Evolutionary conservation across 2,888 invertebrate species (phyloP), one percentile per base, ranked within the genome.

Genomic region (Terebella lapidaria): DNA sequence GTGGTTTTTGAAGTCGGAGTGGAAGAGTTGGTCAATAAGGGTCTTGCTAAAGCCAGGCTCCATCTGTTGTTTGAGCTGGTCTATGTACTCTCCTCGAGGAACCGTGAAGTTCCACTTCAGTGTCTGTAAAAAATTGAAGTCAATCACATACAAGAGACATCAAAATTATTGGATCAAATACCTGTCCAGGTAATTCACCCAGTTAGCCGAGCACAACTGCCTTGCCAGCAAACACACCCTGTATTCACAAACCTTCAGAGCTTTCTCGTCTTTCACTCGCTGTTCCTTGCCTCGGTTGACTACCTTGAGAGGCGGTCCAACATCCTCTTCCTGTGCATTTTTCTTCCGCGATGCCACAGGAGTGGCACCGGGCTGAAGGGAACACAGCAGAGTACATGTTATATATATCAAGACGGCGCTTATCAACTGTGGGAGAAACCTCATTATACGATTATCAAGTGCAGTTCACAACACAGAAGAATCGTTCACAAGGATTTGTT

Each of bases 21-120:
- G 94, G 79, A 96, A 97, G 89, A 97, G 91, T 74, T 94, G 92
- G 0, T 87, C 86, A 74, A 94, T 87, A 2, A 97, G 84, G 57
- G 87, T 87, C 75, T 89, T 91, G 78, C 94, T 95, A 54, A 95
- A 87, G 63, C 90, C 91, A 0, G 93, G 93, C 26, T 87, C 86
- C 93, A 99, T 94, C 77, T 94, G 92, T 66, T 91, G 91, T 70
- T 89, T 90, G 53, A 99, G 82, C 65, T 95, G 86, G 22, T 94
- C 92, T 18, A 93, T 90, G 83, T 95, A 97, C 76, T 99, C 97
- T 72, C 91, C 90, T 27, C 94, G 85, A 0, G 97, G 95, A 0
- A 90, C 87, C 0, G 91, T 89, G 75, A 97, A 97, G 78, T 94
- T 93, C 96, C 96, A 96, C 79, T 92, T 94, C 24, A 96, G 82